These are phyloP conservation scores for Climacteris rufus DNA, from an alignment of 2,113 vertebrate species.

Conservation along the genomic window DNA sequence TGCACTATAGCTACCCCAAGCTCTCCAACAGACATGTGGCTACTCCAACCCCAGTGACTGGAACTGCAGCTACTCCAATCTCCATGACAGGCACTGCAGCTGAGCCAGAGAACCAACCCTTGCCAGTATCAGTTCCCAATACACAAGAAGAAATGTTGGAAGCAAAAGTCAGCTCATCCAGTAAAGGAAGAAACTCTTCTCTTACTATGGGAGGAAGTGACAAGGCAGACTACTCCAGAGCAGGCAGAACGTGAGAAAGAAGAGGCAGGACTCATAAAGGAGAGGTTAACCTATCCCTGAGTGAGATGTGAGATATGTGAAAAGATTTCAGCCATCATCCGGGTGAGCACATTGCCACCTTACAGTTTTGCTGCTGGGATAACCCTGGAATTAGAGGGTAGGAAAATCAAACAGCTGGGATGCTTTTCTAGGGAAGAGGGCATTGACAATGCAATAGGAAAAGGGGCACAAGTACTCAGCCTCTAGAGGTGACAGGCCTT, in stretches of 20 bases:
- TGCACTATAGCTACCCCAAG: not conserved
- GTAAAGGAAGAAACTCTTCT: not conserved
- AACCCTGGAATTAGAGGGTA: not conserved
- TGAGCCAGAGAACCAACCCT: not conserved
- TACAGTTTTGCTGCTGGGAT: not conserved
- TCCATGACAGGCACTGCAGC: not conserved
- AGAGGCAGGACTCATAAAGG: no score
- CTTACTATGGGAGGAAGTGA: not conserved
- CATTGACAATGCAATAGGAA: not conserved
- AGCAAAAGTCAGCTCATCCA: not conserved
- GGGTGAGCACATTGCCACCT: not conserved
- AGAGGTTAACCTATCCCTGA: not conserved
- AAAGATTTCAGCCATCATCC: not conserved
- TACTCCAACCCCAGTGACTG: not conserved
- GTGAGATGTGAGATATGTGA: not conserved
- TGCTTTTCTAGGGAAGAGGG: not conserved
- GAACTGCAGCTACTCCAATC: not conserved
- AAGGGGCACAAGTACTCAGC: not conserved
- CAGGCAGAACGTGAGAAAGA: not conserved
- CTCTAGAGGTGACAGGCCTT: not conserved
- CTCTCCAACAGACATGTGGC: not conserved
- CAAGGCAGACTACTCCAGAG: not conserved
- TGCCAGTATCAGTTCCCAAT: not conserved
- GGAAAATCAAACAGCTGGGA: not conserved
- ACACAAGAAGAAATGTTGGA: not conserved